Evolutionary conservation across 1,140 invertebrate genomes (phyloP).

Genomic region (honey bee (Apis mellifera)): DNA sequence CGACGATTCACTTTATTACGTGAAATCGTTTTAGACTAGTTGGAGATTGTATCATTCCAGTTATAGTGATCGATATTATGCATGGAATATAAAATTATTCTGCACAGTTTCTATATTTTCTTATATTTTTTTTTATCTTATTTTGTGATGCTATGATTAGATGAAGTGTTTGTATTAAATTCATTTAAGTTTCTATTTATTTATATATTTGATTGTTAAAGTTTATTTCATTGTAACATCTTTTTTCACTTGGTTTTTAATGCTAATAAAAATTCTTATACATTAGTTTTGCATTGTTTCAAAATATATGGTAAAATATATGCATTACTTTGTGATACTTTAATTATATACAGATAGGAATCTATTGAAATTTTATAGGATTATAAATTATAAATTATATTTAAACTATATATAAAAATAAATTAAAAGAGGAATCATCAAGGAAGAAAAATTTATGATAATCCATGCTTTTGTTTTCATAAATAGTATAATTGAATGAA

Average conservation of each 20-base stretch:
- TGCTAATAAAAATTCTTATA: no score
- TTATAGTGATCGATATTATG: background rate
- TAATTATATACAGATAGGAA: no score
- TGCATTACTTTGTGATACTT: no score
- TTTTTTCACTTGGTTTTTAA: background rate
- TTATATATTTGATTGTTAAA: background rate
- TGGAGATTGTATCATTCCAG: background rate
- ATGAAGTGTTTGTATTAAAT: no score
- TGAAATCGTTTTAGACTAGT: slow-evolving; percentile 2
- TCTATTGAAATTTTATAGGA: no score
- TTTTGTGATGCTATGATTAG: background rate
- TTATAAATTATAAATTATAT: no score
- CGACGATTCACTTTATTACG: slow-evolving; percentile 12
- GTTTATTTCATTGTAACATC: background rate
- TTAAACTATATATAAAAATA: no score
- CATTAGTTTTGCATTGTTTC: no score
- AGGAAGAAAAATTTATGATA: no score
- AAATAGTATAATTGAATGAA: background rate
- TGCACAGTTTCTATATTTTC: background rate
- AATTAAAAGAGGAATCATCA: no score
- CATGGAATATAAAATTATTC: slow-evolving; percentile 9
- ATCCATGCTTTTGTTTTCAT: background rate
- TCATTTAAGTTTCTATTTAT: no score
- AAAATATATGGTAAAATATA: no score
- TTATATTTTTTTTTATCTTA: background rate